Conservation (phyloP, 1,140 invertebrate species). For the Cydia amplana region DNA sequence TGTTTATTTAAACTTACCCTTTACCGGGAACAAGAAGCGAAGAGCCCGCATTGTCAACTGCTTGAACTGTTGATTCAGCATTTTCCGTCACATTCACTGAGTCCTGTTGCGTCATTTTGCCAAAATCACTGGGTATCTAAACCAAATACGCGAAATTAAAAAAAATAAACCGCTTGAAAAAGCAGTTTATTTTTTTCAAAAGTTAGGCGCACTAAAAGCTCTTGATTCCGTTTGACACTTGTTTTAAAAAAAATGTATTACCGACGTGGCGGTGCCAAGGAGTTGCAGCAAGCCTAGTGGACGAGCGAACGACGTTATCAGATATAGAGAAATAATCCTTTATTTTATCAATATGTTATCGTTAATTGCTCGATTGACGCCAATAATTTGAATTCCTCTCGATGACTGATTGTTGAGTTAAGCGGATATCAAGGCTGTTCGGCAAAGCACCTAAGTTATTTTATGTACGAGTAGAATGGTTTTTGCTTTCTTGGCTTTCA, state of each 20-base stretch:
- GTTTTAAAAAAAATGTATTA: conserved; percentile 26
- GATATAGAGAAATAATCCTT: conserved; percentile 53
- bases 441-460: background rate
- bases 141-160: conserved; percentile 35
- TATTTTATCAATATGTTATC: conserved; percentile 54
- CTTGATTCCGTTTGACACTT: background rate
- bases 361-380: conserved; percentile 58
- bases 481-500: too few relatives aligned
- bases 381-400: conserved; percentile 39
- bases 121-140: conserved; percentile 25
- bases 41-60: conserved; percentile 35
- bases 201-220: background rate
- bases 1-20: conserved; percentile 41
- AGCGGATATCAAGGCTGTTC: conserved; percentile 18
- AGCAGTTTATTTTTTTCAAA: conserved; percentile 21
- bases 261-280: conserved; percentile 46
- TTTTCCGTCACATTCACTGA: conserved; percentile 54
- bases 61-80: conserved; percentile 34
- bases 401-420: conserved; percentile 29
- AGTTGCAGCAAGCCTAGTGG: conserved; percentile 51
- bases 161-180: conserved; percentile 33
- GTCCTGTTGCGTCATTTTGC: conserved; percentile 56
- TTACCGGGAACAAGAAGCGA: conserved; percentile 13
- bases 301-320: conserved; percentile 46
- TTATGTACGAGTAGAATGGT: too few relatives aligned